Conservation (phyloP, 2,113 vertebrate species). For the Myotis yumanensis region DNA sequence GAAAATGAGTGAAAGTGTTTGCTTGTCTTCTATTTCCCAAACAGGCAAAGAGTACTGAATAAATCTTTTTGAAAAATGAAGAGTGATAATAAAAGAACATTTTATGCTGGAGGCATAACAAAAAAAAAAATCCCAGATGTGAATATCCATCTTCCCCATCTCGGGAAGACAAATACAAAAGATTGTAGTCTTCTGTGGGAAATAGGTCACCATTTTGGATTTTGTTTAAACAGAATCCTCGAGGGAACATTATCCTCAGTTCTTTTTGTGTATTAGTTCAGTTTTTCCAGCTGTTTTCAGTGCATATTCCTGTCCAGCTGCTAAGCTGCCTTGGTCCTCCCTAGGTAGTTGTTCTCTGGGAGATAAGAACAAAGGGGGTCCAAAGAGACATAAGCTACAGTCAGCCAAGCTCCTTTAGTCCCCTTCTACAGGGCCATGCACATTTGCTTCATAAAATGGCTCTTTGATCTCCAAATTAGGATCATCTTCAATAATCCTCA, state of each 20-base stretch:
- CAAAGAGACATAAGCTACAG: not conserved
- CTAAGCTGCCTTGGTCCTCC: not conserved
- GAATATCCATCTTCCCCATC: constrained; percentile 55
- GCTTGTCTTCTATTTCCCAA: constrained; percentile 53
- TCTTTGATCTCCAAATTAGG: constrained; percentile 33
- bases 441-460: not conserved
- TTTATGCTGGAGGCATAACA: constrained; percentile 57
- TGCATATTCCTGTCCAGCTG: constrained; percentile 33
- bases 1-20: constrained; percentile 57
- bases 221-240: constrained; percentile 60
- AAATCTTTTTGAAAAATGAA: constrained; percentile 70
- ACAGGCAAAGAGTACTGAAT: constrained; percentile 44
- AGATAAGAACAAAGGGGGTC: not conserved
- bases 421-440: not conserved
- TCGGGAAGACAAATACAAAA: constrained; percentile 55
- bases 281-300: constrained; percentile 57
- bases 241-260: not conserved
- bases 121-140: constrained; percentile 50
- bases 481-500: not conserved
- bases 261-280: constrained; percentile 29
- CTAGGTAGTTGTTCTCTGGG: constrained; percentile 4
- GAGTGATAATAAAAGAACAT: constrained; percentile 54
- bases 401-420: not conserved
- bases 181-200: constrained; percentile 54
- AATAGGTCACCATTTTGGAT: constrained; percentile 70